Conservation (phyloP, 2,797 vertebrate species). For the Malurus leucopterus region DNA sequence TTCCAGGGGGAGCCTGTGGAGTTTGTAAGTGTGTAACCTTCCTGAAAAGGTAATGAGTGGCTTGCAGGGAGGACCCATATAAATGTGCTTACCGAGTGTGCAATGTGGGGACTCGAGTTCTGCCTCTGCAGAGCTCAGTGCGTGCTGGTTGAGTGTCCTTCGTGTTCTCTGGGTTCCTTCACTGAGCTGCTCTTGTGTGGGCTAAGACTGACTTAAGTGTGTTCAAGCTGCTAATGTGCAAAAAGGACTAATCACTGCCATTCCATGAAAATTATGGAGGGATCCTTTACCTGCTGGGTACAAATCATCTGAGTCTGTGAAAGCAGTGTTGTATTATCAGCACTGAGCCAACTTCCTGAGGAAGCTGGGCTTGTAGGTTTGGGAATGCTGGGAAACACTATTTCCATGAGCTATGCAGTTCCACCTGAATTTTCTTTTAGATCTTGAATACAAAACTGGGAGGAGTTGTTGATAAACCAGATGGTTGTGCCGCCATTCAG, state of each 20-base stretch:
- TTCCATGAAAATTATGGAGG: not conserved
- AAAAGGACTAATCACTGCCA: not conserved
- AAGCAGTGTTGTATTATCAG: not conserved
- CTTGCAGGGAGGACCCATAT: not conserved
- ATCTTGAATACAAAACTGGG: not conserved
- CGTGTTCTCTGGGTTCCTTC: not conserved
- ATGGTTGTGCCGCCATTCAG: not conserved
- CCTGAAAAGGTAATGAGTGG: not conserved
- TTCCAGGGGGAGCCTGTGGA: not conserved
- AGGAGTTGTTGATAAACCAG: not conserved
- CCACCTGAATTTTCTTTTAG: not conserved
- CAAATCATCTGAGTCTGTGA: not conserved
- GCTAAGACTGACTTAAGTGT: not conserved
- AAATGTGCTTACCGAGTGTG: not conserved
- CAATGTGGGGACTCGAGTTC: not conserved
- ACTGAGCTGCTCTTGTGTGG: not conserved
- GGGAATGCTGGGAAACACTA: not conserved
- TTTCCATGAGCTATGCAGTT: not conserved
- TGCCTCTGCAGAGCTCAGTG: not conserved
- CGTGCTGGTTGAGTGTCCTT: fast-evolving
- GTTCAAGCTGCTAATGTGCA: not conserved
- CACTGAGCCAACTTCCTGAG: not conserved
- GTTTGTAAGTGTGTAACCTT: not conserved
- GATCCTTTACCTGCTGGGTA: not conserved
- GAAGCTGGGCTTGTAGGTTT: not conserved